A percentile compares a stretch with the other conserved stretches of the same genome.
These are phyloP conservation scores for Caenorhabditis imperialis DNA, from an alignment of 2,888 invertebrate species.

Conservation along the genomic window DNA sequence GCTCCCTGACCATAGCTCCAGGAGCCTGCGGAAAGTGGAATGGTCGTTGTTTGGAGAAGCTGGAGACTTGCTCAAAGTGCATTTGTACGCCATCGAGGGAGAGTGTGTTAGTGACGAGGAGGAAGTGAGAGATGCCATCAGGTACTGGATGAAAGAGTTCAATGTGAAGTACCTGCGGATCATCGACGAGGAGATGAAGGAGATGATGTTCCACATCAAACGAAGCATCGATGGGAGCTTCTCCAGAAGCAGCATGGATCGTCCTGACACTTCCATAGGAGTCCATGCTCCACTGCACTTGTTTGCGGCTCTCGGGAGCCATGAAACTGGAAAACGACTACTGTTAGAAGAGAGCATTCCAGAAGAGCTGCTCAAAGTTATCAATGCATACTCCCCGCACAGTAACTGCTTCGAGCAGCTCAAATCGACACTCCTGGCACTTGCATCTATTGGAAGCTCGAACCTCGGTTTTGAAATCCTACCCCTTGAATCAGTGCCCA, in stretches of 20 bases:
- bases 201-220: constrained; percentile 88
- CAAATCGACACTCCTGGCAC: constrained; percentile 66
- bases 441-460: constrained; percentile 64
- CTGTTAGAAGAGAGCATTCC: constrained; percentile 45
- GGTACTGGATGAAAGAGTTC: constrained; percentile 75
- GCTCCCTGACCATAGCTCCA: constrained; percentile 38
- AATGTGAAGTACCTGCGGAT: constrained; percentile 86
- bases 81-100: constrained; percentile 63
- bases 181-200: constrained; percentile 90
- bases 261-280: constrained; percentile 44
- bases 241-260: constrained; percentile 80
- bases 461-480: constrained; percentile 56
- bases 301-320: constrained; percentile 63
- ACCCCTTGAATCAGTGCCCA: constrained; percentile 44
- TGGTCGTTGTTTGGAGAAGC: constrained; percentile 68
- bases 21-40: constrained; percentile 31
- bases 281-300: constrained; percentile 67
- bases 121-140: constrained; percentile 54
- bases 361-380: constrained; percentile 28
- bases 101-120: constrained; percentile 55
- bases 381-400: constrained; percentile 33
- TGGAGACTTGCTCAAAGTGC: constrained; percentile 66
- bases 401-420: constrained; percentile 48
- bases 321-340: constrained; percentile 57
- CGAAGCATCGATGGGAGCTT: constrained; percentile 87